A percentile compares a stretch with the other conserved stretches of the same genome.
phyloP scores from a whole-genome alignment of 2,797 vertebrate genomes.

The Acestrorhynchus altus region DNA sequence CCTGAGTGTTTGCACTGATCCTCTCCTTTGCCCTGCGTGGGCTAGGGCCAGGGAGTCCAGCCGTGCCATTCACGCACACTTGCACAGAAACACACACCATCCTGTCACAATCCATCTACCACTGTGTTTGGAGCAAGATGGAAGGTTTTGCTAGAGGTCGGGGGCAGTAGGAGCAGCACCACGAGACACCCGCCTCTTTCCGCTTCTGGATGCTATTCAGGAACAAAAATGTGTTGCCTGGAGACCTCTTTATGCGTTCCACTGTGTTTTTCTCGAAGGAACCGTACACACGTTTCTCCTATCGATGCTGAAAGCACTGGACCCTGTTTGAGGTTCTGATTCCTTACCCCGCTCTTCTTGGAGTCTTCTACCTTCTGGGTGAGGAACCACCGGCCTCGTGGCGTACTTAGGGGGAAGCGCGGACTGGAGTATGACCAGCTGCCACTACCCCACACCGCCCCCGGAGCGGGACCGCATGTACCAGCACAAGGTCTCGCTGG shows the following conservation, averaged over 20 bases:
- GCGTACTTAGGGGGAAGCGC: constrained; percentile 71
- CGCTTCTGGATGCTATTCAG: constrained; percentile 72
- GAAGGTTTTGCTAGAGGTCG: constrained; percentile 68
- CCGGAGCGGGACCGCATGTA: constrained; percentile 87
- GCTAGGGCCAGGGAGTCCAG: constrained; percentile 28
- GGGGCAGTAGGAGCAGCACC: constrained; percentile 64
- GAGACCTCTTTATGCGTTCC: constrained; percentile 70
- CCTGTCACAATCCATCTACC: constrained; percentile 58
- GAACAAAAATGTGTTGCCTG: constrained; percentile 75
- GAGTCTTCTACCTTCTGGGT: constrained; percentile 35
- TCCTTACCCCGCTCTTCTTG: constrained; percentile 42
- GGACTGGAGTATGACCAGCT: constrained; percentile 86
- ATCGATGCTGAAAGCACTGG: constrained; percentile 64
- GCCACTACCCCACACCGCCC: constrained; percentile 82
- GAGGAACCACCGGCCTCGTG: constrained; percentile 57
- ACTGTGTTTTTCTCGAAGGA: constrained; percentile 67
- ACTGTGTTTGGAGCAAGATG: constrained; percentile 62
- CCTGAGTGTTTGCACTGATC: constrained; percentile 42
- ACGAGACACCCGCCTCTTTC: constrained; percentile 37
- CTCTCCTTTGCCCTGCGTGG: constrained; percentile 27
- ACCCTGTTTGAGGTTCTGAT: constrained; percentile 40
- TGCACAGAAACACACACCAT: constrained; percentile 36
- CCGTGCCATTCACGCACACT: constrained; percentile 31
- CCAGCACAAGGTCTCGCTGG: constrained; percentile 93
- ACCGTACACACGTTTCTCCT: constrained; percentile 51